Percentiles rank a stretch among this genome's conserved stretches.
Evolutionary conservation across 1,140 invertebrate genomes (phyloP).

Genomic region (Drosophila bifasciata): DNA sequence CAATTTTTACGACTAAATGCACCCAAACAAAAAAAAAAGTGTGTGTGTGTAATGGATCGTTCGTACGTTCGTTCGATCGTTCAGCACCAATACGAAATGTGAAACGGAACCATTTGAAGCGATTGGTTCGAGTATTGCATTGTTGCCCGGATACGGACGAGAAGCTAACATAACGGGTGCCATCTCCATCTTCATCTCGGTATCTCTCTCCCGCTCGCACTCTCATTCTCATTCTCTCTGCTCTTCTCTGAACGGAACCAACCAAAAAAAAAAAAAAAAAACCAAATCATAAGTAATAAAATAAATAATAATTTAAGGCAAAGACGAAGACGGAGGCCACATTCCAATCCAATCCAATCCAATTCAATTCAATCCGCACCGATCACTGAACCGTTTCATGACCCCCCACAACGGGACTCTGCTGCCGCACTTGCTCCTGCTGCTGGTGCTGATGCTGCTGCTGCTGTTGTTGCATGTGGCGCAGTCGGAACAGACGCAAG

Average conservation of each 20-base stretch:
- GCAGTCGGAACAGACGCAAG: slow-evolving; percentile 87
- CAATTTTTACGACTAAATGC: slow-evolving; percentile 68
- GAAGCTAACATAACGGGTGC: slow-evolving; percentile 41
- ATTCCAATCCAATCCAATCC: no score
- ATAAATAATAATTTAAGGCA: slow-evolving; percentile 41
- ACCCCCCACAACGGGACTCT: slow-evolving; percentile 44
- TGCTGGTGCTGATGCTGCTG: slow-evolving; percentile 61
- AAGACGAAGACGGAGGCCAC: neutral
- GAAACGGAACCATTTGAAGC: slow-evolving; percentile 21
- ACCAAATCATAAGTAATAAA: slow-evolving; percentile 38
- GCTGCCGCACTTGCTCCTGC: slow-evolving; percentile 41
- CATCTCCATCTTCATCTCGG: neutral
- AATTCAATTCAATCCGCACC: no score
- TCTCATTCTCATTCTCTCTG: neutral
- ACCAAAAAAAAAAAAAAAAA: slow-evolving; percentile 27
- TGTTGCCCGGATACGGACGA: slow-evolving; percentile 64
- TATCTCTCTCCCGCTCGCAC: neutral
- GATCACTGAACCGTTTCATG: slow-evolving; percentile 72
- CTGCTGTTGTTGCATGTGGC: slow-evolving; percentile 82
- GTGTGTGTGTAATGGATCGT: slow-evolving; percentile 1
- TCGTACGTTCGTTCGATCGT: slow-evolving; percentile 1
- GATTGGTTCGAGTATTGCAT: slow-evolving; percentile 67
- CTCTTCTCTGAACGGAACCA: no score
- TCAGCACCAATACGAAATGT: slow-evolving; percentile 63
- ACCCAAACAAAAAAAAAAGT: slow-evolving; percentile 57